These are phyloP conservation scores for Polietes domitor DNA, from an alignment of 2,888 invertebrate genomes.

Conservation along the genomic window DNA sequence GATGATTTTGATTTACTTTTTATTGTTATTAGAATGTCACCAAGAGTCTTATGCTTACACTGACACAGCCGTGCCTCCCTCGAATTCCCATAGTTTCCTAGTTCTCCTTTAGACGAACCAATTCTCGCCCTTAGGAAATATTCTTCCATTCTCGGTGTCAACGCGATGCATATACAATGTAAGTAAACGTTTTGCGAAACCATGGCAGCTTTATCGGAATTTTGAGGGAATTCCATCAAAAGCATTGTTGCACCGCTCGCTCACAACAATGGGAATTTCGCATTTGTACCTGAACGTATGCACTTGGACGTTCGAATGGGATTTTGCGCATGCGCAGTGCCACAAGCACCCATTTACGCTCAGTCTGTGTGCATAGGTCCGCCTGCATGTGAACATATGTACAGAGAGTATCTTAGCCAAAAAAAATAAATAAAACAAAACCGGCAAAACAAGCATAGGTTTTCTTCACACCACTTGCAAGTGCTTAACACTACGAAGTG, in stretches of 20 bases:
- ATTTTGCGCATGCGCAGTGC: slow-evolving; percentile 10
- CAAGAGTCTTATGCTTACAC: too few species aligned
- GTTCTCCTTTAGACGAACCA: too few species aligned
- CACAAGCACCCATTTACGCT: neutral
- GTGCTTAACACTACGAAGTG: neutral
- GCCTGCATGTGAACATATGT: slow-evolving; percentile 26
- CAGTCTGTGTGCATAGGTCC: slow-evolving; percentile 15
- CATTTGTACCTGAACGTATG: slow-evolving; percentile 63
- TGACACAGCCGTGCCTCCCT: too few species aligned
- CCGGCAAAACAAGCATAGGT: neutral
- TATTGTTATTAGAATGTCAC: too few species aligned
- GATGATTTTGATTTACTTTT: too few species aligned
- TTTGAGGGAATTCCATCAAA: slow-evolving; percentile 74
- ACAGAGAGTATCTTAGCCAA: slow-evolving; percentile 43
- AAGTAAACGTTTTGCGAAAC: slow-evolving; percentile 40
- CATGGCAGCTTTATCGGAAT: slow-evolving; percentile 63
- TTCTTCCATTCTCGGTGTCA: too few species aligned
- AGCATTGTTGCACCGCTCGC: slow-evolving; percentile 69
- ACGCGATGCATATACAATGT: neutral
- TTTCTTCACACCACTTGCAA: neutral
- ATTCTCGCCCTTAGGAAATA: too few species aligned
- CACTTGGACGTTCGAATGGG: neutral
- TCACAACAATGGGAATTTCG: slow-evolving; percentile 73
- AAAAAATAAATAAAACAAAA: slow-evolving; percentile 11
- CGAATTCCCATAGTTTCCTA: too few species aligned